These are phyloP conservation scores for Atrichornis clamosus DNA, from an alignment of 2,113 vertebrate genomes.

Conservation along the genomic window DNA sequence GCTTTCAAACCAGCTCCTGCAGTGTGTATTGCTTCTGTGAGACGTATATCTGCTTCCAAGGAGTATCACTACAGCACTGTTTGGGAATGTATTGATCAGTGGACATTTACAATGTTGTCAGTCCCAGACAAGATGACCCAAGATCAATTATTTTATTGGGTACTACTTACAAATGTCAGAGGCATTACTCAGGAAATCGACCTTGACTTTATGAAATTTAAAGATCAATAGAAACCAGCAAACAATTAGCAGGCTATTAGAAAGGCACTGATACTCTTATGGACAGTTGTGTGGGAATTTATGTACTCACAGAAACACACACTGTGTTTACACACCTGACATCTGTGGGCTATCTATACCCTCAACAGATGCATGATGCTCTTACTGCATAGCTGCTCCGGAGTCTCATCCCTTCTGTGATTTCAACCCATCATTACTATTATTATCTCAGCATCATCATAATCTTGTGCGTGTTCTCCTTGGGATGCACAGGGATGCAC, in stretches of 20 bases:
- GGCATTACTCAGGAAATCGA: slow-evolving; percentile 12
- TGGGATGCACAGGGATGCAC: background rate
- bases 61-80: background rate
- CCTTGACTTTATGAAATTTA: slow-evolving; percentile 29
- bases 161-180: slow-evolving; percentile 35
- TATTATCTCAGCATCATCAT: background rate
- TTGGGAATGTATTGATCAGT: background rate
- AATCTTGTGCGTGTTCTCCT: background rate
- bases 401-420: background rate
- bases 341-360: background rate
- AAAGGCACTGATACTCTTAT: background rate
- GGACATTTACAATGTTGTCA: background rate
- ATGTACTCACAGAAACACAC: background rate
- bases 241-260: slow-evolving; percentile 39
- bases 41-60: background rate
- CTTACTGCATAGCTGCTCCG: background rate
- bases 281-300: background rate
- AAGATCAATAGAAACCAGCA: slow-evolving; percentile 42
- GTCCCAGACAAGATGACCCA: background rate
- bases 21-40: background rate
- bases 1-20: background rate
- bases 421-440: background rate
- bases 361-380: background rate
- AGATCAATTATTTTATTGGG: background rate
- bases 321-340: background rate